These are phyloP conservation scores for Macrobrachium rosenbergii DNA, from an alignment of 1,140 invertebrate species.

Conservation along the genomic window DNA sequence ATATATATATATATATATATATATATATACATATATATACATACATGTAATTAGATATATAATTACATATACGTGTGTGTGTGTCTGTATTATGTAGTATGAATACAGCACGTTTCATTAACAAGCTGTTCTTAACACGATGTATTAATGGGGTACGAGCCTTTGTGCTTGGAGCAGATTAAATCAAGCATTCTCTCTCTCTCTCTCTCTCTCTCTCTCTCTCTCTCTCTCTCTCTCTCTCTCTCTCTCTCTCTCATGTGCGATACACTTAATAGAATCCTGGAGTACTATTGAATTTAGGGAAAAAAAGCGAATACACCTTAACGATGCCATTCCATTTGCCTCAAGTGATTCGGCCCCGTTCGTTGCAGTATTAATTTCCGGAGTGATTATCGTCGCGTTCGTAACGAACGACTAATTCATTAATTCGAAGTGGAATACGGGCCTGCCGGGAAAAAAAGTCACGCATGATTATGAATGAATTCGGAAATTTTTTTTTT, in stretches of 20 bases:
- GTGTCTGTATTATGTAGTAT: background rate
- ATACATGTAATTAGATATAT: background rate
- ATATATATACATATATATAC: background rate
- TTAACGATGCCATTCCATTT: background rate
- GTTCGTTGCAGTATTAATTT: too few species aligned
- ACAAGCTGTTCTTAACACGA: too few species aligned
- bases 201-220: conserved; percentile 12
- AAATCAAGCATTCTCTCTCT: background rate
- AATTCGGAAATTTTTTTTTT: too few species aligned
- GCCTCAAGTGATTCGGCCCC: too few species aligned
- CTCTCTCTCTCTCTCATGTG: background rate
- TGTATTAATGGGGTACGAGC: too few species aligned
- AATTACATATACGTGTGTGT: background rate
- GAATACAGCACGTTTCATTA: background rate
- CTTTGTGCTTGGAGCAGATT: too few species aligned
- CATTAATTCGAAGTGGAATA: too few species aligned
- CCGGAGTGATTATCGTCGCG: too few species aligned
- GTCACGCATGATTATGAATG: too few species aligned
- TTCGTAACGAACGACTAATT: too few species aligned
- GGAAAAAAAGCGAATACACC: background rate
- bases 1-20: background rate
- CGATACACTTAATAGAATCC: background rate
- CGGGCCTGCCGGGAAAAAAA: too few species aligned
- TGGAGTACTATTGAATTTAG: background rate
- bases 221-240: conserved; percentile 20